A percentile compares a stretch with the other conserved stretches of the same genome.
phyloP scores from a whole-genome alignment of 2,888 invertebrate species.

The Caenorhabditis sp. region DNA sequence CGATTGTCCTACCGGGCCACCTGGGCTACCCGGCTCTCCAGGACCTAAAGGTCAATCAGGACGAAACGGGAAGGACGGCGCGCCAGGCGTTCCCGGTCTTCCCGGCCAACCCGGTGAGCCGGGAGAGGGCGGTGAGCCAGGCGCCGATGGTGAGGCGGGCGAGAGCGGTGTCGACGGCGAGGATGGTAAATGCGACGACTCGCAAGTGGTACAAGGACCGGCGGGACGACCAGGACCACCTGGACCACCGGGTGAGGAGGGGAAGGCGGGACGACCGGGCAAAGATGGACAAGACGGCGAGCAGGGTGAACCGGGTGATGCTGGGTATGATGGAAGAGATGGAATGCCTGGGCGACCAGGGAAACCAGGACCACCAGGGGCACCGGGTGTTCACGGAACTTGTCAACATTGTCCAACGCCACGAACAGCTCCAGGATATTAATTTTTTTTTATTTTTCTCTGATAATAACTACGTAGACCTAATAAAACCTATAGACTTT shows the following conservation, averaged over 20 bases:
- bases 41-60: slow-evolving; percentile 54
- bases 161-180: slow-evolving; percentile 38
- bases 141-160: slow-evolving; percentile 49
- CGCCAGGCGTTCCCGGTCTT: slow-evolving; percentile 44
- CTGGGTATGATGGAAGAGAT: slow-evolving; percentile 48
- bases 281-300: slow-evolving; percentile 53
- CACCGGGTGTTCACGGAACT: slow-evolving; percentile 46
- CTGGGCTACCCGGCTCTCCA: slow-evolving; percentile 45
- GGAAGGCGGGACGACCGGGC: slow-evolving; percentile 54
- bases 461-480: not conserved
- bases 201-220: slow-evolving; percentile 42
- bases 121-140: slow-evolving; percentile 44
- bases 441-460: not conserved
- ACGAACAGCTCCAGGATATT: slow-evolving; percentile 52
- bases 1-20: slow-evolving; percentile 33
- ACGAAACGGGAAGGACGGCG: slow-evolving; percentile 48
- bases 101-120: slow-evolving; percentile 52
- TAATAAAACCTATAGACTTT: not conserved
- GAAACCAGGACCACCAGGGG: slow-evolving; percentile 46
- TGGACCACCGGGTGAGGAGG: slow-evolving; percentile 41
- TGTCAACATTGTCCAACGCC: slow-evolving; percentile 54
- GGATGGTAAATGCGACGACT: slow-evolving; percentile 33
- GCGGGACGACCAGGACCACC: slow-evolving; percentile 44
- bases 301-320: slow-evolving; percentile 44
- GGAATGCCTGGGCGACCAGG: slow-evolving; percentile 41